phyloP scores from a whole-genome alignment of 2,888 invertebrate genomes.

The Eupithecia insigniata region DNA sequence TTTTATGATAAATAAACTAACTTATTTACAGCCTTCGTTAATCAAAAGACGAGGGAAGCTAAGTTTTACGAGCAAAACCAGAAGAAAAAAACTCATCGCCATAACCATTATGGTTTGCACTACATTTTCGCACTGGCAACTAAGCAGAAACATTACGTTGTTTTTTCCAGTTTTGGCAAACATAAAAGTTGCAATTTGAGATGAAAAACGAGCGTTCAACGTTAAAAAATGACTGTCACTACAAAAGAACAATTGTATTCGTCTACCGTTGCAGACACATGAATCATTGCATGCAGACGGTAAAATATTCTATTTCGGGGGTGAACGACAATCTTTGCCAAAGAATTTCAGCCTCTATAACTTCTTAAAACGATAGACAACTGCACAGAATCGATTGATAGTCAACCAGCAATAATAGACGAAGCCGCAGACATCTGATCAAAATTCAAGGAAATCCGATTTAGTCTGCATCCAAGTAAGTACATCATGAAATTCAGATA shows the following conservation, averaged over 20 bases:
- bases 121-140: slow-evolving; percentile 10
- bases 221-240: slow-evolving; percentile 57
- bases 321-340: slow-evolving; percentile 56
- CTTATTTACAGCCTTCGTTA: background rate
- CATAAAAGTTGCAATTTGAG: slow-evolving; percentile 52
- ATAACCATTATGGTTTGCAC: slow-evolving; percentile 12
- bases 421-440: slow-evolving; percentile 69
- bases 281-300: slow-evolving; percentile 76
- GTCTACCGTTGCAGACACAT: slow-evolving; percentile 80
- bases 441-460: slow-evolving; percentile 83
- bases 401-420: slow-evolving; percentile 56
- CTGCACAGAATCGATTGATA: slow-evolving; percentile 52
- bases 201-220: slow-evolving; percentile 57
- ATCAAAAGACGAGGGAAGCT: background rate
- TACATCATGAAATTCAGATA: slow-evolving; percentile 77
- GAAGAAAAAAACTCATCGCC: background rate
- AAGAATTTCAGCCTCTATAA: slow-evolving; percentile 51
- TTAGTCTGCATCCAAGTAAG: slow-evolving; percentile 77
- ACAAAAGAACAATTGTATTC: slow-evolving; percentile 72
- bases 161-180: slow-evolving; percentile 41
- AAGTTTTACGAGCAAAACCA: slow-evolving; percentile 4
- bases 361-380: slow-evolving; percentile 11
- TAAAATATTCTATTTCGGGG: slow-evolving; percentile 71
- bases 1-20: too few relatives aligned
- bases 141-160: slow-evolving; percentile 23